Percentiles rank a stretch among this genome's conserved stretches.
Evolutionary conservation across 2,888 invertebrate genomes (phyloP).

Genomic region (Escarpia spicata): DNA sequence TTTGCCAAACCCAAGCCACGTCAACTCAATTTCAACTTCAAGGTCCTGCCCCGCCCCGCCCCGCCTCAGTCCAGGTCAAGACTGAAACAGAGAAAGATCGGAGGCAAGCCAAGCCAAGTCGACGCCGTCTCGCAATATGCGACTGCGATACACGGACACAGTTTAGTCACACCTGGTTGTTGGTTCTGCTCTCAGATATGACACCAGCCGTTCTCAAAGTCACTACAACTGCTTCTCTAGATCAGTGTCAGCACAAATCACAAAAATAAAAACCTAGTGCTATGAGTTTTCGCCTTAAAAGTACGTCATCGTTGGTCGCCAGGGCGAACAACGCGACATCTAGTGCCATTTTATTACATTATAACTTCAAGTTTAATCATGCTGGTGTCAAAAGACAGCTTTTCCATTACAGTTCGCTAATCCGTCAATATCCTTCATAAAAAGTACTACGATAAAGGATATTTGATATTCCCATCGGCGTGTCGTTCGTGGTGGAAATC

Average conservation of each 20-base stretch:
- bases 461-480: no score
- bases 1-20: not conserved
- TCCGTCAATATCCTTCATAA: no score
- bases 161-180: not conserved
- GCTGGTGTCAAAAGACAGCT: no score
- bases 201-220: not conserved
- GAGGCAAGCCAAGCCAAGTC: not conserved
- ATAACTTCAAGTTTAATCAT: not conserved
- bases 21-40: no score
- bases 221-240: not conserved
- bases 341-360: not conserved
- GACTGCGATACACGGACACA: not conserved
- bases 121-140: not conserved
- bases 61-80: no score
- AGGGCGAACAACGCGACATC: conserved; percentile 4
- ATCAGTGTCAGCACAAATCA: not conserved
- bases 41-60: no score
- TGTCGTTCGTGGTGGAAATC: no score
- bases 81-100: no score
- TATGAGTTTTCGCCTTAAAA: not conserved
- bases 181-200: conserved; percentile 1
- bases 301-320: not conserved
- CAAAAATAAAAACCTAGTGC: not conserved
- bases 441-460: no score
- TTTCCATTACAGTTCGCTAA: no score